Conservation (phyloP, 2,797 vertebrate genomes). For the Pachyuromys duprasi region DNA sequence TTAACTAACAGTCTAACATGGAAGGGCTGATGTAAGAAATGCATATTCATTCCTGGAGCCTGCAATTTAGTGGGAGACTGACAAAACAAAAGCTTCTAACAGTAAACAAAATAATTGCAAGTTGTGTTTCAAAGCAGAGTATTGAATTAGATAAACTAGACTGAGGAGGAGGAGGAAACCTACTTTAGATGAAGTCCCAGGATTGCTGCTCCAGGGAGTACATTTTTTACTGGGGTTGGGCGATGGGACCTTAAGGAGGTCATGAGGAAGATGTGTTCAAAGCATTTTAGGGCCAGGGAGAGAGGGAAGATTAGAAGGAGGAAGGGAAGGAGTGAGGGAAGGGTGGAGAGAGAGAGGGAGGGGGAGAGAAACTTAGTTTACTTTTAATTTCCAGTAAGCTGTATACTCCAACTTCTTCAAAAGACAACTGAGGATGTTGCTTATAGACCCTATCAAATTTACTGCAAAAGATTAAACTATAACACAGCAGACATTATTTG, state of each 20-base stretch:
- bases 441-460: conserved; percentile 16
- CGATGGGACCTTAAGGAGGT: not conserved
- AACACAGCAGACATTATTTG: not conserved
- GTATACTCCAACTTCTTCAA: conserved; percentile 32
- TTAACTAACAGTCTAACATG: conserved; percentile 58
- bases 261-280: not conserved
- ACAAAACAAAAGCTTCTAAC: conserved; percentile 21
- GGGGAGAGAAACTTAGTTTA: conserved; percentile 16
- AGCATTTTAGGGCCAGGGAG: not conserved
- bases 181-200: not conserved
- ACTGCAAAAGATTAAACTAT: conserved; percentile 47
- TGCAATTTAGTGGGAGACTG: conserved; percentile 55
- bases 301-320: too few species aligned
- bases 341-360: not conserved
- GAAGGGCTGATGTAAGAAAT: conserved; percentile 21
- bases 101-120: conserved; percentile 69
- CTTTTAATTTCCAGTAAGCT: conserved; percentile 45
- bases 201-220: not conserved
- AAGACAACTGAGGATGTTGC: conserved; percentile 44
- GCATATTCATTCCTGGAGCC: conserved; percentile 44
- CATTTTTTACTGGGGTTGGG: not conserved
- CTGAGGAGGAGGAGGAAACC: not conserved
- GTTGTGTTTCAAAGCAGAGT: conserved; percentile 19
- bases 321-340: not conserved
- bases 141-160: not conserved